Conservation (phyloP, 2,888 invertebrate species). For the Endomychus coccineus region DNA sequence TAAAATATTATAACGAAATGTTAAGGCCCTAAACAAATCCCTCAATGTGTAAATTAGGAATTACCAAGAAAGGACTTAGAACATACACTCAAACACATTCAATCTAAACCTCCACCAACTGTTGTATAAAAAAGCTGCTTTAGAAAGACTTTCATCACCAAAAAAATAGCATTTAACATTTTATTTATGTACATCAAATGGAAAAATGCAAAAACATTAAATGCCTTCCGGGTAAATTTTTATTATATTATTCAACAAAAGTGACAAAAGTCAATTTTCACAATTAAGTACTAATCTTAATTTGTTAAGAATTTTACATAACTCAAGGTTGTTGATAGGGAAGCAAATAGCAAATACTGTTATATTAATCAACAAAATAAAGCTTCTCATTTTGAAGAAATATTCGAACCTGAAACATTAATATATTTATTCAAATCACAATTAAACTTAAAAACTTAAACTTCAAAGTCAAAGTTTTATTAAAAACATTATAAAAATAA, state of each 20-base stretch:
- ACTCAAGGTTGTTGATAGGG: too few relatives aligned
- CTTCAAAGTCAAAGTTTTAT: too few relatives aligned
- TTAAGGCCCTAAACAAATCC: constrained; percentile 34
- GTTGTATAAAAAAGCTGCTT: constrained; percentile 30
- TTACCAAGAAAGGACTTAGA: not conserved
- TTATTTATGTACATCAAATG: constrained; percentile 7
- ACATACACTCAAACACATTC: constrained; percentile 21
- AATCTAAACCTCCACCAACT: constrained; percentile 35
- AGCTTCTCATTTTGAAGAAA: too few relatives aligned
- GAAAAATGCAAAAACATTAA: constrained; percentile 3
- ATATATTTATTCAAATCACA: too few relatives aligned
- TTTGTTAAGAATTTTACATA: too few relatives aligned
- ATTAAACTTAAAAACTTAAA: too few relatives aligned
- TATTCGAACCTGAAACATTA: too few relatives aligned
- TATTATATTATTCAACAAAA: constrained; percentile 4
- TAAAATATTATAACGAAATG: constrained; percentile 38
- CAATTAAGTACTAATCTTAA: constrained; percentile 1
- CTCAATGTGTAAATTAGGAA: constrained; percentile 8
- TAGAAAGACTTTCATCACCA: constrained; percentile 6
- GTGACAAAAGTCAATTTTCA: constrained; percentile 2
- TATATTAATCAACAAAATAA: too few relatives aligned
- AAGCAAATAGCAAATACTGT: too few relatives aligned
- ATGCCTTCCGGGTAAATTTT: not conserved
- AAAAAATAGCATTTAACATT: not conserved
- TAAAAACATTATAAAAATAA: too few relatives aligned